A percentile compares a stretch with the other conserved stretches of the same genome.
phyloP scores from a whole-genome alignment of 2,888 invertebrate genomes.

The Leptothorax acervorum region DNA sequence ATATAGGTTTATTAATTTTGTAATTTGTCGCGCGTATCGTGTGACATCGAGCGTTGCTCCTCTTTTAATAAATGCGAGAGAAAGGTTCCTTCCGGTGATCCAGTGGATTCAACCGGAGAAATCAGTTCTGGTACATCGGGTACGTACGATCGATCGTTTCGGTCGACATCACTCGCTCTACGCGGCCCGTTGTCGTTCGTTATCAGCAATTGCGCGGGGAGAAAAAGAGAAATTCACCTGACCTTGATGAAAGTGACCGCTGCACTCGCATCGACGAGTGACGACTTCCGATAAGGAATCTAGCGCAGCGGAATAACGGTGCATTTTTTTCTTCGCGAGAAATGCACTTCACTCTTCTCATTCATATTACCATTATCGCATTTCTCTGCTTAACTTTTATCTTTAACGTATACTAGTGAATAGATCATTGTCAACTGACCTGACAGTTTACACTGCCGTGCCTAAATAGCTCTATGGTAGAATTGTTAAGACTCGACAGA shows the following conservation, averaged over 20 bases:
- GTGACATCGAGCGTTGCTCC: background rate
- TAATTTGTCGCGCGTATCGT: background rate
- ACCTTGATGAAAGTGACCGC: constrained; percentile 68
- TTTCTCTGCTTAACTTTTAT: background rate
- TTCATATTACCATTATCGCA: background rate
- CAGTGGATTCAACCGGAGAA: constrained; percentile 58
- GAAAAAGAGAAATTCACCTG: constrained; percentile 66
- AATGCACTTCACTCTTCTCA: constrained; percentile 10
- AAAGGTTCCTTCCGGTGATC: constrained; percentile 26
- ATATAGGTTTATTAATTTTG: background rate
- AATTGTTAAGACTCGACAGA: background rate
- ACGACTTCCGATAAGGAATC: constrained; percentile 57
- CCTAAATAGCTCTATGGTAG: background rate
- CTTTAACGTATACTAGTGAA: background rate
- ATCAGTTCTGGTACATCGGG: constrained; percentile 56
- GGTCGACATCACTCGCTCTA: constrained; percentile 36
- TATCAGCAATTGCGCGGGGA: constrained; percentile 63
- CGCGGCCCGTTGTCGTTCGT: constrained; percentile 52
- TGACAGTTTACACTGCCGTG: background rate
- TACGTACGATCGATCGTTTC: constrained; percentile 36
- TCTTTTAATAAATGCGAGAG: constrained; percentile 8
- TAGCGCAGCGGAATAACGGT: constrained; percentile 47
- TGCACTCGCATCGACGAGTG: background rate
- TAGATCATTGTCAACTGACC: background rate
- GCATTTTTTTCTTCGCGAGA: constrained; percentile 63